Base-by-base conservation (phyloP, 2,888 invertebrate genomes). In the Crocallis elinguaria region DNA sequence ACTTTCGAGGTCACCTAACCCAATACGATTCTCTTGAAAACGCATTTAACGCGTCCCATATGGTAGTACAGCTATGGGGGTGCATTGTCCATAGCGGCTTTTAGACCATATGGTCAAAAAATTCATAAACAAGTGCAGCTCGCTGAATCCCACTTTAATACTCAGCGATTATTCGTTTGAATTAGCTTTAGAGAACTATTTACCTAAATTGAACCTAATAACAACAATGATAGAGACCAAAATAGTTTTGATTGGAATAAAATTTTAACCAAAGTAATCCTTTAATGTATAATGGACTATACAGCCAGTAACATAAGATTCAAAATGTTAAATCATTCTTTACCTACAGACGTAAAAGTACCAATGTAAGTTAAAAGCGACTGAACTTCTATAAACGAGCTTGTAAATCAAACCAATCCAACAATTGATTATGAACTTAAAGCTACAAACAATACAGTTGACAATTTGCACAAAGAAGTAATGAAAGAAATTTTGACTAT, bases 51-150 rank as follows among this genome's bases (percentile, higher is more conserved):
- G 77, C 73, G 80, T 81, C 88, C 65, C 92, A 92, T 92, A 92
- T 89, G 91, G 86, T 84, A 86, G 85, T 79, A 73, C 81, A 61
- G 43, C 70, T 69, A 88, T 90, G 82, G 75, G 88, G 90, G 90
- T 74, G 77, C 78, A 88, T 89, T 91, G 90, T 89, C 77, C 81
- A 73, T 66, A 64, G 78, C 84, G 78, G 89, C 88, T 88, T 86
- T 87, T 87, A 86, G 75, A 86, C 92, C 92, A 92, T 92, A 92
- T 92, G 92, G 84, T 79, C 75, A 69, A 84, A 85, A 88, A 91
- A 87, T 85, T 86, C 77, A 85, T 83, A 87, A 88, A 88, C 88
- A 89, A 89, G 90, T 89, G 86, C n/a, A n/a, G n/a, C 76, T 80
- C 81, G 71, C 82, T 62, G 77, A 86, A 84, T 86, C 82, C 77